These are phyloP conservation scores for Philotrypesis tridentata DNA, from an alignment of 1,140 invertebrate species.

Conservation along the genomic window DNA sequence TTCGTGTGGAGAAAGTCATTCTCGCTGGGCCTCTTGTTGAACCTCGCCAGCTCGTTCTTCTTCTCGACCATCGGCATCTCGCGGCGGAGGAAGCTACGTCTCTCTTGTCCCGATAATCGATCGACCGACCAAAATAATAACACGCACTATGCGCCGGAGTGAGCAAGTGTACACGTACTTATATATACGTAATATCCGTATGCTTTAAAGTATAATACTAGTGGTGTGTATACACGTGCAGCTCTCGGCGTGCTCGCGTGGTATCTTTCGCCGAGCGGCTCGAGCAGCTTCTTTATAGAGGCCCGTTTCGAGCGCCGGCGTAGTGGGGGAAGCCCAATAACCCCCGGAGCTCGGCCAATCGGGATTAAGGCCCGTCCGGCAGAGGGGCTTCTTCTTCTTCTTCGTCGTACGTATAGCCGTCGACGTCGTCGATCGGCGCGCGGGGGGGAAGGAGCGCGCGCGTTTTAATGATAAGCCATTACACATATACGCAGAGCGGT, in stretches of 20 bases:
- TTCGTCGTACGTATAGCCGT: too few species aligned
- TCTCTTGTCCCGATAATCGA: too few species aligned
- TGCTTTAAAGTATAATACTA: too few species aligned
- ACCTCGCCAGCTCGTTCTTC: slow-evolving; percentile 55
- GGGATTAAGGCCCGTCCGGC: neutral
- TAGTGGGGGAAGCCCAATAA: neutral
- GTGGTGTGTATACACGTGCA: slow-evolving; percentile 32
- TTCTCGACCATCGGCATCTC: slow-evolving; percentile 57
- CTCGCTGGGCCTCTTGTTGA: slow-evolving; percentile 58
- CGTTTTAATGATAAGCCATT: neutral
- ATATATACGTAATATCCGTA: too few species aligned
- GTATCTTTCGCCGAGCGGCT: neutral
- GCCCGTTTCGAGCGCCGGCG: neutral
- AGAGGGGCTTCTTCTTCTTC: neutral
- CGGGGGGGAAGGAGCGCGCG: too few species aligned
- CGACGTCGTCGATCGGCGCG: neutral
- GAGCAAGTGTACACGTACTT: too few species aligned
- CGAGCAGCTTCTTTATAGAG: slow-evolving; percentile 18
- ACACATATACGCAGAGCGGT: neutral
- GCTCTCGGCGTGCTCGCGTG: neutral
- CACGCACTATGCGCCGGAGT: too few species aligned
- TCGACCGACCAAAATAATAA: too few species aligned
- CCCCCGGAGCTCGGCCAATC: neutral
- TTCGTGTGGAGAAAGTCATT: slow-evolving; percentile 62
- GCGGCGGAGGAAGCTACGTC: slow-evolving; percentile 67